These are phyloP conservation scores for Sebastes iracundus DNA, from an alignment of 2,797 vertebrate species.

Conservation along the genomic window DNA sequence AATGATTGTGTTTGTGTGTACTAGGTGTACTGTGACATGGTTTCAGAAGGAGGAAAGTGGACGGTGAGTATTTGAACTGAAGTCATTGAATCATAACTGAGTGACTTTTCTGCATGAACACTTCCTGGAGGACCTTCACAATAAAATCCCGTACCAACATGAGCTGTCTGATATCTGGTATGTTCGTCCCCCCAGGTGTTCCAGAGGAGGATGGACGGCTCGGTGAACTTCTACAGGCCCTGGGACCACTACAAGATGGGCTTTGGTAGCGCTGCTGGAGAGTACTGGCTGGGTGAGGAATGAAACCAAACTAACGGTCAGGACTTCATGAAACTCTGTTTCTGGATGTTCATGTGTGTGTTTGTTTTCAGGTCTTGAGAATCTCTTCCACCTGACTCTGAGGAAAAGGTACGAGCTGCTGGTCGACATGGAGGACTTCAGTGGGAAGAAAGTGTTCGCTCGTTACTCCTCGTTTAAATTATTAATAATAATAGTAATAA, in stretches of 20 bases:
- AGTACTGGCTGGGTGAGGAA: constrained; percentile 48
- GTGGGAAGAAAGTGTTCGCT: background rate
- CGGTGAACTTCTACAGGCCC: background rate
- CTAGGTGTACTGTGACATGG: background rate
- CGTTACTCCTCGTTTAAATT: constrained; percentile 24
- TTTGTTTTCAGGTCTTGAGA: constrained; percentile 29
- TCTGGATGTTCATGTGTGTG: background rate
- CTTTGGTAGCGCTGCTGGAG: constrained; percentile 18
- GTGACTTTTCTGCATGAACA: no score
- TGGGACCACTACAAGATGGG: background rate
- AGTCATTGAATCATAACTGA: no score
- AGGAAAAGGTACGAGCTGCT: constrained; percentile 13
- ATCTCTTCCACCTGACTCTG: background rate
- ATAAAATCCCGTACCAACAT: background rate
- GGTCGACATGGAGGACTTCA: constrained; percentile 47
- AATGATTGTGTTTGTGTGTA: background rate
- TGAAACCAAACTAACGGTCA: background rate
- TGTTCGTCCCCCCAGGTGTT: background rate
- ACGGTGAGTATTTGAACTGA: background rate
- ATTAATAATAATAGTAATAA: no score
- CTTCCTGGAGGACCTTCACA: no score
- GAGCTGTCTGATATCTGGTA: background rate
- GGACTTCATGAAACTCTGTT: background rate
- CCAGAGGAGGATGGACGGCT: background rate
- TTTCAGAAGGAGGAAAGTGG: background rate